phyloP scores from a whole-genome alignment of 2,888 invertebrate species.

The Helobdella robusta region DNA sequence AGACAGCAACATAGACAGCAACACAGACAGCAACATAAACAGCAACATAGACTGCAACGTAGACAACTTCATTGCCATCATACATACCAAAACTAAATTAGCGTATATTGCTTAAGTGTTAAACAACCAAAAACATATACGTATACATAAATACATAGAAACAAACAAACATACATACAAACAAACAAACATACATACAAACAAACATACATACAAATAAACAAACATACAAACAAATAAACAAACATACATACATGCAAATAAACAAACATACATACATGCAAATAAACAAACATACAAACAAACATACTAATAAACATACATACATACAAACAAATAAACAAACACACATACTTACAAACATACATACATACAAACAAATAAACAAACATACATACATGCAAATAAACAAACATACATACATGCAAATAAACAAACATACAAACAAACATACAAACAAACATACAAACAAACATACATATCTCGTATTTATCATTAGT shows the following conservation, averaged over 20 bases:
- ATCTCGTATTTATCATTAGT: no score
- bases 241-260: constrained; percentile 2
- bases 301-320: neutral
- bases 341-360: constrained; percentile 6
- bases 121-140: no score
- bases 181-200: neutral
- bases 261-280: neutral
- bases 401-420: neutral
- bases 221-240: neutral
- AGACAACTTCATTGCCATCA: no score
- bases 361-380: neutral
- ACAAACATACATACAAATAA: neutral
- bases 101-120: no score
- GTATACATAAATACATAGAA: neutral
- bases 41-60: no score
- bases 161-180: neutral
- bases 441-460: neutral
- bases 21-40: no score
- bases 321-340: neutral
- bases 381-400: neutral
- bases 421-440: neutral
- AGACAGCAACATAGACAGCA: no score
- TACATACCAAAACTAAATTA: no score
- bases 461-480: no score
- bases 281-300: neutral